A percentile compares a stretch with the other conserved stretches of the same genome.
Evolutionary conservation across 2,888 invertebrate genomes (phyloP).

Genomic region (Thecophora atra): DNA sequence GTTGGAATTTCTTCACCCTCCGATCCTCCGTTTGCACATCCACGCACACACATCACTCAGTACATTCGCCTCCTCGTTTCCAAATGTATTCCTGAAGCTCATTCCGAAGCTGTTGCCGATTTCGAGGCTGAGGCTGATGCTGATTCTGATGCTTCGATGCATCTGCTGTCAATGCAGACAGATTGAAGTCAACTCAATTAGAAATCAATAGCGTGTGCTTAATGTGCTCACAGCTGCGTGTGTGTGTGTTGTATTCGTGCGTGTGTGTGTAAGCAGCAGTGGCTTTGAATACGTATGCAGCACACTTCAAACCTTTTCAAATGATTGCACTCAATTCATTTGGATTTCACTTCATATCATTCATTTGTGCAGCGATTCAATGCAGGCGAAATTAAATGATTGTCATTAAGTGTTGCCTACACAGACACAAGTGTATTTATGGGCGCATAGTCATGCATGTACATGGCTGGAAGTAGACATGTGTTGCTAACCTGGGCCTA

Average conservation of each 20-base stretch:
- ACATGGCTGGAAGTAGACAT: not conserved
- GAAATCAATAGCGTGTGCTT: slow-evolving; percentile 67
- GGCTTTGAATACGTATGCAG: slow-evolving; percentile 10
- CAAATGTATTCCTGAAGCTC: not conserved
- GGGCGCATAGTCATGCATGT: slow-evolving; percentile 10
- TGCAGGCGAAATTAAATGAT: slow-evolving; percentile 32
- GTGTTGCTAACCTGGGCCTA: not conserved
- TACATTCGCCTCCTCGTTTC: not conserved
- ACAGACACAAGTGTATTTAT: slow-evolving; percentile 28
- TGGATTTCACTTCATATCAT: slow-evolving; percentile 61
- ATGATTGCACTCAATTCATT: slow-evolving; percentile 38
- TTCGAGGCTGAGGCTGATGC: slow-evolving; percentile 8
- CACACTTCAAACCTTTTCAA: slow-evolving; percentile 20
- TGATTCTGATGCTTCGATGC: slow-evolving; percentile 38
- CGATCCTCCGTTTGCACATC: not conserved
- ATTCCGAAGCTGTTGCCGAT: slow-evolving; percentile 1
- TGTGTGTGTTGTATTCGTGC: not conserved
- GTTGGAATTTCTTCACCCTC: too few species aligned
- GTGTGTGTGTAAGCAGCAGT: too few species aligned
- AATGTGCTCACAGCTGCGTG: slow-evolving; percentile 56
- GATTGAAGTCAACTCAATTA: slow-evolving; percentile 66
- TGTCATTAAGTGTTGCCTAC: slow-evolving; percentile 31
- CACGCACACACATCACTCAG: not conserved
- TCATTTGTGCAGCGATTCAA: slow-evolving; percentile 34
- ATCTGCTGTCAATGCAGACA: slow-evolving; percentile 61